Base-by-base conservation (phyloP, 2,797 vertebrate species). In the Chaetodon trifasciatus region DNA sequence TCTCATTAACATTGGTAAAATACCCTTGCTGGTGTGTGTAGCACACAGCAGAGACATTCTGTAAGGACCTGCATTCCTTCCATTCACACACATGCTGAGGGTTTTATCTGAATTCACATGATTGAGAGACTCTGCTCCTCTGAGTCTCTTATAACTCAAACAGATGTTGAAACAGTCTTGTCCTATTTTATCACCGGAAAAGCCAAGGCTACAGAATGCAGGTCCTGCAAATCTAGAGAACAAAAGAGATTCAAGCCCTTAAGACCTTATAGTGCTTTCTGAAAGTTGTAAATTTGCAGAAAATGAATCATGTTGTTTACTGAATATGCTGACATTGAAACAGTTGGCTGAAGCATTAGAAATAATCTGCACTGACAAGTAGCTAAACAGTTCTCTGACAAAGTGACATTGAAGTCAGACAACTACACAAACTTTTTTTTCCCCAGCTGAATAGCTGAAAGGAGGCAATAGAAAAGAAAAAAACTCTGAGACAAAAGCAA, bases 361-460 rank as follows among this genome's bases (percentile, higher is more conserved):
- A 84, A 86, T 86, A 91, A 90, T 90, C 80, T 79, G 77, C 53
- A 40, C 79, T 74, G 83, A 89, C 86, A 90, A 85, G 69, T 55
- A 85, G 84, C 78, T 82, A 73, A 91, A 89, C 84, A 82, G 23
- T 88, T 86, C 42, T 71, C 67, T 73, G 55, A 88, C 63, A 88
- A 89, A 85, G 85, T 89, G 90, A 90, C 88, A 91, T 74, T 92
- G 76, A 88, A 91, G 79, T 83, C 77, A 67, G 57, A 76, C 58
- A 78, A 69, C 58, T 55, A 68, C 49, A 46, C 73, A 84, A 88
- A 62, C 56, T 65, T 73, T 78, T 68, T 74, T 44, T 3, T 56
- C 50, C 9, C 23, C 47, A 39, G 39, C 47, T 78, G 72, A 82
- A 84, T 64, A 42, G 52, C 9, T 87, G 47, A 86, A 80, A 86